phyloP scores from a whole-genome alignment of 1,140 invertebrate species.

The Ceratosolen fusciceps region DNA sequence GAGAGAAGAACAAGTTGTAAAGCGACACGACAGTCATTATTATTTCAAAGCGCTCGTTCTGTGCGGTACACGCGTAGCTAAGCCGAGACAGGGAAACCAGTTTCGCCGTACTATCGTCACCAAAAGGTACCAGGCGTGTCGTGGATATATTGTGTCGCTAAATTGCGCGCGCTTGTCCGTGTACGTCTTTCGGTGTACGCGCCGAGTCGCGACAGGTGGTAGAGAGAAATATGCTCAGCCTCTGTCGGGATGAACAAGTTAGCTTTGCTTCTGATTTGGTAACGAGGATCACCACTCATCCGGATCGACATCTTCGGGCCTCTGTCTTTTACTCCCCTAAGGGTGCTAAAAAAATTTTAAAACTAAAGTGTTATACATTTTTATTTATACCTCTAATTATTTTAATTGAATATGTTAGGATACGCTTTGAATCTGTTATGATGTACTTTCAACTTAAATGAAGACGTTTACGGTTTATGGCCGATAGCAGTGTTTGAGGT shows the following conservation, averaged over 20 bases:
- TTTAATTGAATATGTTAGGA: too few relatives aligned
- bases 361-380: too few relatives aligned
- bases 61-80: neutral
- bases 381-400: too few relatives aligned
- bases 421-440: too few relatives aligned
- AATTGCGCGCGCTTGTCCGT: too few relatives aligned
- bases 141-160: too few relatives aligned
- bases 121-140: constrained; percentile 35
- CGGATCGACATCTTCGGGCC: neutral
- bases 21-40: constrained; percentile 49
- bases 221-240: neutral
- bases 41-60: constrained; percentile 29
- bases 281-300: neutral
- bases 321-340: neutral
- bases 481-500: too few relatives aligned
- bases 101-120: constrained; percentile 27
- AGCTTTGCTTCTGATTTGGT: neutral
- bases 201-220: constrained; percentile 28
- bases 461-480: too few relatives aligned
- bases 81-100: constrained; percentile 30
- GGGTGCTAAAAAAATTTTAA: too few relatives aligned
- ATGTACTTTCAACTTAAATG: too few relatives aligned
- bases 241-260: neutral
- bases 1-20: constrained; percentile 48
- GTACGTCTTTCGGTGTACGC: neutral